A percentile compares a stretch with the other conserved stretches of the same genome.
phyloP scores from a whole-genome alignment of 2,797 vertebrate species.

The Pseudochirops corinnae region DNA sequence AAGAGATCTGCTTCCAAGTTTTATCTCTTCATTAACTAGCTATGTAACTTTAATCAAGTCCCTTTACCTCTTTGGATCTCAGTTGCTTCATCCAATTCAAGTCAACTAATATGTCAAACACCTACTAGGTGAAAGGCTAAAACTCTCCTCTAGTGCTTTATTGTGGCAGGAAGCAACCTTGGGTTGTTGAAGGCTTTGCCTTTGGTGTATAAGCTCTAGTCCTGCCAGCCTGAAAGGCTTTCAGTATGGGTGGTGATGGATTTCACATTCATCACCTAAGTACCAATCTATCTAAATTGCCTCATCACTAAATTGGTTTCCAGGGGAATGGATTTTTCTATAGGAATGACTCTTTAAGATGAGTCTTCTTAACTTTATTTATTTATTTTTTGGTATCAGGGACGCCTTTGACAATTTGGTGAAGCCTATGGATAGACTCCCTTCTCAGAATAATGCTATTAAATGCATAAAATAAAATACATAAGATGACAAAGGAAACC shows the following conservation, averaged over 20 bases:
- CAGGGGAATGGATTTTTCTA: neutral
- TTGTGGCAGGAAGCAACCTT: neutral
- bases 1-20: neutral
- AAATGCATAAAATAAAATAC: neutral
- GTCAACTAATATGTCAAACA: neutral
- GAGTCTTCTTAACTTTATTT: neutral
- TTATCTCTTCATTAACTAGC: neutral
- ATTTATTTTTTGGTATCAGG: neutral
- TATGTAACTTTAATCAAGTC: constrained; percentile 21
- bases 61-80: constrained; percentile 1
- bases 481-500: neutral
- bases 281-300: neutral
- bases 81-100: constrained; percentile 36
- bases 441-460: neutral
- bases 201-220: neutral
- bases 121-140: neutral
- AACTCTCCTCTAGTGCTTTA: neutral
- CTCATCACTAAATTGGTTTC: neutral
- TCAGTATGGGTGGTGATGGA: neutral
- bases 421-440: neutral
- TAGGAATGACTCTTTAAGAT: neutral
- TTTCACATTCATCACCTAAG: neutral
- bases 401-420: neutral
- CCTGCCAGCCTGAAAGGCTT: neutral
- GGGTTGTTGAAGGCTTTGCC: neutral